Evolutionary conservation across 2,113 vertebrate genomes (phyloP).

Genomic region (Callopanchax toddi): DNA sequence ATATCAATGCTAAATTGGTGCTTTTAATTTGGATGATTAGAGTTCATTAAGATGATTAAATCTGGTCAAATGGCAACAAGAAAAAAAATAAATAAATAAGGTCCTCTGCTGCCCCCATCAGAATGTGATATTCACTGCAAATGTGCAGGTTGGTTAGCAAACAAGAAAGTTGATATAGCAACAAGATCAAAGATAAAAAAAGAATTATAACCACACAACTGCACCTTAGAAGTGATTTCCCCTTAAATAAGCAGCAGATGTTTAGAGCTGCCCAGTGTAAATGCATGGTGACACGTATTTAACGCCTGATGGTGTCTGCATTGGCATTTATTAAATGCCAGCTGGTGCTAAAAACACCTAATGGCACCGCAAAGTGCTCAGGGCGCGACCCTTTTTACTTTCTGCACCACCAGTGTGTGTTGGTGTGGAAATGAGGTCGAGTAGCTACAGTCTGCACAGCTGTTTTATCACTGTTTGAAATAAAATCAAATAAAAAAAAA

Average conservation of each 20-base stretch:
- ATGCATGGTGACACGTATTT: neutral
- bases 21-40: neutral
- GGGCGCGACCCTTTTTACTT: neutral
- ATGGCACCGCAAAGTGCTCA: neutral
- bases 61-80: neutral
- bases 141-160: neutral
- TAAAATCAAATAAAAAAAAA: neutral
- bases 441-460: neutral
- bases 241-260: neutral
- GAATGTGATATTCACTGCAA: neutral
- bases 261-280: neutral
- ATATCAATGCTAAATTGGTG: neutral
- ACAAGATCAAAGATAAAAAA: neutral
- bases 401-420: neutral
- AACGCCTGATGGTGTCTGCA: neutral
- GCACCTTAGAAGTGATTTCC: neutral
- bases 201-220: neutral
- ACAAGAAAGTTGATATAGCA: neutral
- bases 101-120: neutral
- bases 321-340: neutral
- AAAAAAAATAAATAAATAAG: neutral
- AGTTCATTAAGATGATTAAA: neutral
- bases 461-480: neutral
- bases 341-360: neutral
- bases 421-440: neutral